Base-by-base conservation (phyloP, 2,113 vertebrate genomes). In the Dunckerocampus dactyliophorus region DNA sequence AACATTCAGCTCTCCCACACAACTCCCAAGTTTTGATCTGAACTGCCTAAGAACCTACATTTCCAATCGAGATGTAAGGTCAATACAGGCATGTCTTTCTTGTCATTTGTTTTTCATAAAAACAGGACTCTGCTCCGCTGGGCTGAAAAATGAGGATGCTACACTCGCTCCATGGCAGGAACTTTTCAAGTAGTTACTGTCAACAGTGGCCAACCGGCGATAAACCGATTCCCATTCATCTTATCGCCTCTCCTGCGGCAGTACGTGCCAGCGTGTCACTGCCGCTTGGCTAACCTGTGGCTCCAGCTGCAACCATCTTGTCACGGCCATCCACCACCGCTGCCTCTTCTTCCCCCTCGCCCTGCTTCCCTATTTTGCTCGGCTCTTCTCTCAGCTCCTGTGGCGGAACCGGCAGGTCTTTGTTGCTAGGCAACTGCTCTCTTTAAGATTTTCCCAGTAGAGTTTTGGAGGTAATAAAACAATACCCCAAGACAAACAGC, bases 391-490 rank as follows among this genome's bases (percentile, higher is more conserved):
- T 81, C 56, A 61, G 75, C 81, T 89, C 82, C 88, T 87, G 73
- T 82, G 73, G 87, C 69, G 76, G 85, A 89, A 90, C 86, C 70
- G 62, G 63, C 80, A 76, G 84, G 79, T 83, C 85, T 82, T 86
- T 89, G 90, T 92, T 92, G 88, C 90, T 88, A 87, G 70, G 90
- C 87, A 91, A 92, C 90, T 67, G 34, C 85, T 66, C 80, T 88
- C 74, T 85, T 88, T 47, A 89, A 86, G 82, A 88, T 90, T 85
- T 86, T 79, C 89, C 89, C 87, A 76, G 83, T 65, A 80, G 88
- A 89, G 78, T 88, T 88, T 85, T 77, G 85, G 82, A 89, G 88
- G 88, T 88, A 91, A 92, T 92, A 90, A 92, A 92, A 91, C 87
- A 89, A 89, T 88, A 88, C 87, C 88, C 85, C 76, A 83, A 92